These are phyloP conservation scores for Porites lutea DNA, from an alignment of 64 coral and sea anemone species.

Conservation along the genomic window DNA sequence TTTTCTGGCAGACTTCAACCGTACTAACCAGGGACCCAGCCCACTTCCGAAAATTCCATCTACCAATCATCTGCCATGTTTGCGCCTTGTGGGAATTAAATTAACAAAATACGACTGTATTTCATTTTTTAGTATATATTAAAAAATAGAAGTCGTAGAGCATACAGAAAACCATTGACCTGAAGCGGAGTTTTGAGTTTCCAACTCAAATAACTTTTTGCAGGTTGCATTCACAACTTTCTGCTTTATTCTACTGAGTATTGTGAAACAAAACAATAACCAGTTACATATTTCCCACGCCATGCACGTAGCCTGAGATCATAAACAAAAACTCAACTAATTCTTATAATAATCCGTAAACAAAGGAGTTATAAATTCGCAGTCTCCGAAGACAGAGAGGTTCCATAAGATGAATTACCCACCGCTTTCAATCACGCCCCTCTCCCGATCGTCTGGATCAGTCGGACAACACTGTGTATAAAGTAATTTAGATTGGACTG, in stretches of 20 bases:
- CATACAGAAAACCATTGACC: too few relatives aligned
- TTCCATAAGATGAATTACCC: not conserved
- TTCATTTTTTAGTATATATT: not conserved
- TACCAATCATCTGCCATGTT: not conserved
- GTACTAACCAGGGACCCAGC: not conserved
- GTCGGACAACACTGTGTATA: too few relatives aligned
- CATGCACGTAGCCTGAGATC: not conserved
- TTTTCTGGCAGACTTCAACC: constrained; percentile 27
- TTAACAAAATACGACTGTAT: constrained; percentile 28
- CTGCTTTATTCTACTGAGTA: not conserved
- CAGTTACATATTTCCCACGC: constrained; percentile 29
- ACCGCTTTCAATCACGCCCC: not conserved
- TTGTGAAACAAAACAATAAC: not conserved
- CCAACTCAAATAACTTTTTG: too few relatives aligned
- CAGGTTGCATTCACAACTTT: too few relatives aligned
- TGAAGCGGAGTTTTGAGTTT: too few relatives aligned
- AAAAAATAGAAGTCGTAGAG: too few relatives aligned
- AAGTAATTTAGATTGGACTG: too few relatives aligned
- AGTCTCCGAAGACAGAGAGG: not conserved
- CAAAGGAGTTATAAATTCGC: not conserved
- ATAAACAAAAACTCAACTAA: constrained; percentile 11
- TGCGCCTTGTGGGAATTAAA: constrained; percentile 13
- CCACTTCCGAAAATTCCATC: constrained; percentile 28
- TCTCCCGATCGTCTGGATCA: not conserved
- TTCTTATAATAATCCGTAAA: constrained; percentile 2